A percentile compares a stretch with the other conserved stretches of the same genome.
Evolutionary conservation across 1,140 invertebrate species (phyloP).

Genomic region (Neuroterus valhalla): DNA sequence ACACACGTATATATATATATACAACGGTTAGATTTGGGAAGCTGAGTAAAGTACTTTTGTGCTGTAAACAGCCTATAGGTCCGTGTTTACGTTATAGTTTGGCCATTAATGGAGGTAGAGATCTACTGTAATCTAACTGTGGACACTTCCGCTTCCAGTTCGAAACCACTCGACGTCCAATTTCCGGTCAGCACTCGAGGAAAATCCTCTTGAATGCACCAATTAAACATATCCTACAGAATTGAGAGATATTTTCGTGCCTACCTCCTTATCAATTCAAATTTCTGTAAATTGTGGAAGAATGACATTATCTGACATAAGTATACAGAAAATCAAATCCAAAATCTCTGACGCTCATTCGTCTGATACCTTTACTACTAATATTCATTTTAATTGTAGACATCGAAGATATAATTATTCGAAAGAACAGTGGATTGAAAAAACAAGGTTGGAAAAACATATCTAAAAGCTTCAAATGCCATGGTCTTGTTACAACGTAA

Average conservation of each 20-base stretch:
- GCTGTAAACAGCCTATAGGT: background rate
- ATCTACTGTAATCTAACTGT: background rate
- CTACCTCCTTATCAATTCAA: background rate
- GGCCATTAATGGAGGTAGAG: slow-evolving; percentile 12
- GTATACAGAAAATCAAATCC: slow-evolving; percentile 40
- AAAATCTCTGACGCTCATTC: no score
- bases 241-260: slow-evolving; percentile 6
- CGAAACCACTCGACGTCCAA: slow-evolving; percentile 15
- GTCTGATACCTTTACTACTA: no score
- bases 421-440: no score
- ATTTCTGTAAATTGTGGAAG: background rate
- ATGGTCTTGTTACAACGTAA: no score
- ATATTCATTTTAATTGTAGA: no score
- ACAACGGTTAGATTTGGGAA: no score
- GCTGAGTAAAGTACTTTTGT: no score
- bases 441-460: no score
- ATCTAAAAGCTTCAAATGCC: no score
- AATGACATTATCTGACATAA: background rate
- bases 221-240: slow-evolving; percentile 16
- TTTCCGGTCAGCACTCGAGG: slow-evolving; percentile 21
- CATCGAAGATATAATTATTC: no score
- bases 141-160: slow-evolving; percentile 13
- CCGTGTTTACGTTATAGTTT: slow-evolving; percentile 10
- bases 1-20: background rate
- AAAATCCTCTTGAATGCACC: slow-evolving; percentile 12